phyloP scores from a whole-genome alignment of 2,888 invertebrate species.

The Lamproptera curius region DNA sequence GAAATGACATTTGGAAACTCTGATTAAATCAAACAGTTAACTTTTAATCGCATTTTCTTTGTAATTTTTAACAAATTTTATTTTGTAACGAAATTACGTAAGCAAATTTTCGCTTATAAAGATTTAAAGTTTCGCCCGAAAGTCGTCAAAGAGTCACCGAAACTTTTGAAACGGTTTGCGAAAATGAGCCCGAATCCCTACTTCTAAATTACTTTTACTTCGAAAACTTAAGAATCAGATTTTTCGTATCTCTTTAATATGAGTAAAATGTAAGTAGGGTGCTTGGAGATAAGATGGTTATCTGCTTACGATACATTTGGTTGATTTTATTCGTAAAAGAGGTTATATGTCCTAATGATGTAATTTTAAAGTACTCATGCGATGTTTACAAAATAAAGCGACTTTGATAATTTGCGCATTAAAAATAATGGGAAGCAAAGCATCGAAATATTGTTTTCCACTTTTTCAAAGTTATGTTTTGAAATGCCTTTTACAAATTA shows the following conservation, averaged over 20 bases:
- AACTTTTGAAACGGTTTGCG: slow-evolving; percentile 22
- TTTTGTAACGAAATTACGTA: slow-evolving; percentile 11
- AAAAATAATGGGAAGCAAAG: too few relatives aligned
- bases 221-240: slow-evolving; percentile 20
- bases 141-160: slow-evolving; percentile 22
- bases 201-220: slow-evolving; percentile 24
- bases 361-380: too few relatives aligned
- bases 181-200: slow-evolving; percentile 22
- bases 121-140: slow-evolving; percentile 22
- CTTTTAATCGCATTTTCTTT: slow-evolving; percentile 5
- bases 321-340: too few relatives aligned
- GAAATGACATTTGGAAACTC: too few relatives aligned
- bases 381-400: too few relatives aligned
- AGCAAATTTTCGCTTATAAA: slow-evolving; percentile 21
- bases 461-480: too few relatives aligned
- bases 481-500: too few relatives aligned
- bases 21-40: background rate
- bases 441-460: too few relatives aligned
- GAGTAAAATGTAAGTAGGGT: slow-evolving; percentile 5
- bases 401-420: too few relatives aligned
- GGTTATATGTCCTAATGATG: too few relatives aligned
- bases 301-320: too few relatives aligned
- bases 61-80: slow-evolving; percentile 1
- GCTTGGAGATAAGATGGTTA: slow-evolving; percentile 1
- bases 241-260: slow-evolving; percentile 20